Evolutionary conservation across 2,113 vertebrate genomes (phyloP).

Genomic region (Pollimyrus isidori): DNA sequence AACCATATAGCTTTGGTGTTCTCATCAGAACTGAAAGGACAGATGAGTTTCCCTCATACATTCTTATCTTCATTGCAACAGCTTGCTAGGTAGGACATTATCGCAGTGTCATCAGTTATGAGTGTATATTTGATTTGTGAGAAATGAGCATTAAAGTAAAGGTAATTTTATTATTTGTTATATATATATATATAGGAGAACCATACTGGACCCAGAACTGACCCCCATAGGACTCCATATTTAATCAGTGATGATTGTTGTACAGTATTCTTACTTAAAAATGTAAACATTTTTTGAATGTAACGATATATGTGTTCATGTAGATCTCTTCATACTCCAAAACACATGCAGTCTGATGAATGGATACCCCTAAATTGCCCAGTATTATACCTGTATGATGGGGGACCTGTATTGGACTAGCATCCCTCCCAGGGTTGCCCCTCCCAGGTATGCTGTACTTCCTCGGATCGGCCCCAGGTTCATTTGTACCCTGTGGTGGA

Average conservation of each 20-base stretch:
- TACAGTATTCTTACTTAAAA: background rate
- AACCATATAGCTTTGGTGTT: background rate
- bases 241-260: background rate
- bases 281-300: background rate
- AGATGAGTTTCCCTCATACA: background rate
- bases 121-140: background rate
- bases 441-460: background rate
- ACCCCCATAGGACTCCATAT: background rate
- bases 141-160: background rate
- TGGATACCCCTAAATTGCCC: background rate
- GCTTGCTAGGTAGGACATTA: background rate
- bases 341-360: background rate
- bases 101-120: background rate
- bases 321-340: background rate
- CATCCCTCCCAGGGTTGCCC: background rate
- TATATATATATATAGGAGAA: background rate
- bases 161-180: background rate
- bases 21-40: background rate
- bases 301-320: background rate
- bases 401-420: background rate
- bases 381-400: background rate
- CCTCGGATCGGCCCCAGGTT: background rate
- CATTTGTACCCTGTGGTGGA: background rate
- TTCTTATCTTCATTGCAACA: background rate
- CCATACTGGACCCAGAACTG: background rate